Conservation (phyloP, 2,888 invertebrate genomes). For the Spisula subtruncata region DNA sequence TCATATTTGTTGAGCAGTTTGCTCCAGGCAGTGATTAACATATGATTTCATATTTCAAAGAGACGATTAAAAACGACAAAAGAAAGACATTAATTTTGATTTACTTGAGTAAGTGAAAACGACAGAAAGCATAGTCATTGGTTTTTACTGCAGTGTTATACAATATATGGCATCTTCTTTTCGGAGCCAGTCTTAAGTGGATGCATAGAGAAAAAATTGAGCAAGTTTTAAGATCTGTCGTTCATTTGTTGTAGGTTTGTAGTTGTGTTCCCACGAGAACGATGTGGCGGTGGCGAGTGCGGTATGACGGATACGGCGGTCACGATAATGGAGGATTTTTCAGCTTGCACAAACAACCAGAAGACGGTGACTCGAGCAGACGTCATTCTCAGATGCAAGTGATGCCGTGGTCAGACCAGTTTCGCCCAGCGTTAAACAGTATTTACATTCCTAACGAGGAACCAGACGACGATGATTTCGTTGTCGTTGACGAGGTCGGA, state of each 20-base stretch:
- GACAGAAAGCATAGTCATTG: background rate
- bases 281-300: conserved; percentile 9
- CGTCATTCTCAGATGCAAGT: conserved; percentile 15
- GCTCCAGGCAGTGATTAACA: background rate
- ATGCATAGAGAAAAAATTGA: background rate
- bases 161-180: background rate
- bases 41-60: conserved; percentile 2
- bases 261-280: background rate
- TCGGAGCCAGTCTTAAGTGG: background rate
- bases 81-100: background rate
- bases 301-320: background rate
- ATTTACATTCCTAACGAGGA: conserved; percentile 4
- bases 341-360: background rate
- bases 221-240: background rate
- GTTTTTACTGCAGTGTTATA: background rate
- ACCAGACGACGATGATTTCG: background rate
- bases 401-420: conserved; percentile 5
- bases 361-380: background rate
- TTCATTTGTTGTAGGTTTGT: background rate
- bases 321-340: conserved; percentile 7
- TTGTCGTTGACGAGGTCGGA: conserved; percentile 9
- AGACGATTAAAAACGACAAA: background rate
- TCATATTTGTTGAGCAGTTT: background rate
- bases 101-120: background rate
- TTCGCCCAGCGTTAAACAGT: background rate